Base-by-base conservation (phyloP, 37 sponge, comb jelly and placozoan species). In the Spongilla lacustris region DNA sequence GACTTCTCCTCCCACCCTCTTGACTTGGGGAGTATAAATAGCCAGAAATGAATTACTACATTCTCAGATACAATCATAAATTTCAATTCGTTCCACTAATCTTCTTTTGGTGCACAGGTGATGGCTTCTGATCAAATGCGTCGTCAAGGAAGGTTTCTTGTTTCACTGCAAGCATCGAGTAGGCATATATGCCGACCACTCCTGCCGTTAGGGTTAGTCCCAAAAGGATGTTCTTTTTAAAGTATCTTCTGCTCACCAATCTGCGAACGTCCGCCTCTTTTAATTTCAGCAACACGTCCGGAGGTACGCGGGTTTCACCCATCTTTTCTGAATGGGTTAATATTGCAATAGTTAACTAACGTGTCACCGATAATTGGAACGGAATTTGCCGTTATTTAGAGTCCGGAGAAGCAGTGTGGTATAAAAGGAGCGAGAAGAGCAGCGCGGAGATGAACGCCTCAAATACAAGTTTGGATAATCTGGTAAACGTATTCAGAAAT, bases 61-160 rank as follows among this genome's bases (percentile, higher is more conserved):
- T 58, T 10, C n/a, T 58, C 19, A 58, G 58, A 17, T 58, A 58
- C 58, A 58, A 17, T 6, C 1, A 58, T 21, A 17, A 73, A 73
- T 12, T 35, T 73, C 74, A 73, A 25, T 21, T 73, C 25, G 17
- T 34, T 73, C 33, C 74, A 22, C 14, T 73, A 6, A 22, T 73
- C 33, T 73, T 73, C 33, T 21, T 73, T 73, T 35, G 74, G 31
- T 34, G 58, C 14, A 58, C 19, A 14, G 58, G 14, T 17, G 4
- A 8, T 17, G 58, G 26, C 66, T 83, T 78, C 66, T 78, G 79
- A 29, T 90, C 90, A 72, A 90, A 84, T 25, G 84, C 90, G 4
- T 78, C 80, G 74, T 90, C 85, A 28, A 90, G 68, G 67, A 90
- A 90, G 29, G 73, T 78, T 37, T 95, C 92, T 75, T 95, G 95